Evolutionary conservation across 1,140 invertebrate species (phyloP).

Genomic region (Campoletis sonorensis): DNA sequence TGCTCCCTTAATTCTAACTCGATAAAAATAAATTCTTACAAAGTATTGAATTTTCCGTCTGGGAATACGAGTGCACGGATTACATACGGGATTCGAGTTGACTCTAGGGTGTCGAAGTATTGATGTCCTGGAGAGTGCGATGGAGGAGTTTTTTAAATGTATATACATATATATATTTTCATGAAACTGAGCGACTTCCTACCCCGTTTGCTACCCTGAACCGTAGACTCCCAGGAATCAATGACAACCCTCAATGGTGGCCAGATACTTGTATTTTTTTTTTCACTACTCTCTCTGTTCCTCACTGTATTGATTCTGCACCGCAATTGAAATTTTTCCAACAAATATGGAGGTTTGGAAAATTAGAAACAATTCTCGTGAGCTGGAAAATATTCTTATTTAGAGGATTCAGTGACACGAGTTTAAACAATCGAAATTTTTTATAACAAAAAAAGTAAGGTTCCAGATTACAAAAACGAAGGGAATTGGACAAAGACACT

Average conservation of each 20-base stretch:
- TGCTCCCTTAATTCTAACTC: too few relatives aligned
- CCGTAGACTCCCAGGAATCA: conserved; percentile 64
- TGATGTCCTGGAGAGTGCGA: conserved; percentile 63
- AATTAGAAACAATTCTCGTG: too few relatives aligned
- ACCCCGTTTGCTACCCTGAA: conserved; percentile 64
- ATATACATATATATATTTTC: background rate
- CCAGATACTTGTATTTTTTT: background rate
- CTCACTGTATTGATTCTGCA: background rate
- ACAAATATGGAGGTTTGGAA: too few relatives aligned
- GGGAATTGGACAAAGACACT: too few relatives aligned
- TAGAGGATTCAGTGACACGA: too few relatives aligned
- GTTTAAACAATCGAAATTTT: too few relatives aligned
- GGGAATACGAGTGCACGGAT: background rate
- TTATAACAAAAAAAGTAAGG: too few relatives aligned
- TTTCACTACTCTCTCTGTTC: background rate
- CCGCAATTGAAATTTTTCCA: too few relatives aligned
- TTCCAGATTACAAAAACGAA: too few relatives aligned
- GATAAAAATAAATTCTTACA: too few relatives aligned
- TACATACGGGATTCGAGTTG: background rate
- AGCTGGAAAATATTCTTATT: too few relatives aligned
- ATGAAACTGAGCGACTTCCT: conserved; percentile 66
- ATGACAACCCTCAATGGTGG: conserved; percentile 67
- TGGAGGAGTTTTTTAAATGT: background rate
- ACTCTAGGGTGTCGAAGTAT: conserved; percentile 60
- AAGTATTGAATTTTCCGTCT: too few relatives aligned